A percentile compares a stretch with the other conserved stretches of the same genome.
phyloP scores from a whole-genome alignment of 2,797 vertebrate genomes.

The Cichlasoma orientale region DNA sequence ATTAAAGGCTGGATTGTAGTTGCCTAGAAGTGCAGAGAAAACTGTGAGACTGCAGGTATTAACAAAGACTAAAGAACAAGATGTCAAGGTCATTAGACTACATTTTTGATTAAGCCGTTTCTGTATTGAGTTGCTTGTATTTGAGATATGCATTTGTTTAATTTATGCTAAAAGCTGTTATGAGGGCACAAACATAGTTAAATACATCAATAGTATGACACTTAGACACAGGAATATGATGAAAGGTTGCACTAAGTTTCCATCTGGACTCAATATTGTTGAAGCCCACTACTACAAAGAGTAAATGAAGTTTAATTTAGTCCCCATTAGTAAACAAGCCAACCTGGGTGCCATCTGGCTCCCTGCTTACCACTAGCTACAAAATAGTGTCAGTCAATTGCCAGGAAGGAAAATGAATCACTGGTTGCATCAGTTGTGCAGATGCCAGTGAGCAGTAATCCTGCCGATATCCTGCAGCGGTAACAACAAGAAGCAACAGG shows the following conservation, averaged over 20 bases:
- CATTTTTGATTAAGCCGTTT: neutral
- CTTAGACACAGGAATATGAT: neutral
- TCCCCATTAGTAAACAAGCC: constrained; percentile 41
- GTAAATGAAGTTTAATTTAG: constrained; percentile 34
- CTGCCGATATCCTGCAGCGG: constrained; percentile 45
- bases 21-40: neutral
- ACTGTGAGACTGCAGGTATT: neutral
- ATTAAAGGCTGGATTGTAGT: neutral
- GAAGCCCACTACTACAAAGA: constrained; percentile 6
- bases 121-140: neutral
- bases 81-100: neutral
- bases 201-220: neutral
- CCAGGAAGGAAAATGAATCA: constrained; percentile 39
- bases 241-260: neutral
- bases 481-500: constrained; percentile 39
- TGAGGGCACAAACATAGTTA: neutral
- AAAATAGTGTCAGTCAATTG: constrained; percentile 40
- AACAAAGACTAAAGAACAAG: neutral
- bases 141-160: neutral
- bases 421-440: constrained; percentile 50
- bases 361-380: constrained; percentile 34
- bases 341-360: constrained; percentile 54
- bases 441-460: constrained; percentile 51
- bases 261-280: neutral
- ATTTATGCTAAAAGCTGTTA: neutral